Base-by-base conservation (phyloP, 2,113 vertebrate species). In the Otus sunia region DNA sequence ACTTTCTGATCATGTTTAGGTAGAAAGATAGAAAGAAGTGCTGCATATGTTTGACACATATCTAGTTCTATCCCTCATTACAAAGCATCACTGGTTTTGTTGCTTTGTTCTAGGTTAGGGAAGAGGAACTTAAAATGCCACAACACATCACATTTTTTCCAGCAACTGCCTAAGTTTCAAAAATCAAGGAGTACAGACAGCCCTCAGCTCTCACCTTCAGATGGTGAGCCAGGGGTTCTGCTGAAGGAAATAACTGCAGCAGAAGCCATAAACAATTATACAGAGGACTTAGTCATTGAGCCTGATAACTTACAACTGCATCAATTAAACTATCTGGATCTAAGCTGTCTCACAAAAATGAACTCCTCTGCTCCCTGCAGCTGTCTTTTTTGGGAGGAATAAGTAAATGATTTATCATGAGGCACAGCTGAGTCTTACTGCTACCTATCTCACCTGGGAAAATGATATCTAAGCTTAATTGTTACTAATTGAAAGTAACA, bases 121-220 rank as follows among this genome's bases (percentile, higher is more conserved):
- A 99, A 97, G 97, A 98, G 9, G 94, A 98, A 94, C 92, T 98
- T 56, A 98, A 93, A 69, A 98, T 75, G 34, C 95, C 98, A 76
- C 88, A 96, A 90, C 77, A 88, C 34, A 73, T 86, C 25, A 67
- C 16, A 23, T 76, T 68, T 66, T 47, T 25, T 8, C 45, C 71
- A 68, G 56, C 78, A 45, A 81, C 34, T n/a, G 34, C 34, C 63
- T 23, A 3, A 49, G 69, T 69, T 85, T 78, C 45, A 27, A 86
- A 97, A 94, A 56, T 59, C 75, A 67, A 62, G 23, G 41, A 55
- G 6, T 37, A 43, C 8, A 71, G 63, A 41, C 13, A 69, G 18
- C 21, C 25, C 56, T 19, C 16, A 39, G 10, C 29, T 29, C 25
- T 92, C 87, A 60, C 50, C 23, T 5, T 39, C 22, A 21, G 29